phyloP scores from a whole-genome alignment of 1,140 invertebrate species.

The Plectus sambesii region DNA sequence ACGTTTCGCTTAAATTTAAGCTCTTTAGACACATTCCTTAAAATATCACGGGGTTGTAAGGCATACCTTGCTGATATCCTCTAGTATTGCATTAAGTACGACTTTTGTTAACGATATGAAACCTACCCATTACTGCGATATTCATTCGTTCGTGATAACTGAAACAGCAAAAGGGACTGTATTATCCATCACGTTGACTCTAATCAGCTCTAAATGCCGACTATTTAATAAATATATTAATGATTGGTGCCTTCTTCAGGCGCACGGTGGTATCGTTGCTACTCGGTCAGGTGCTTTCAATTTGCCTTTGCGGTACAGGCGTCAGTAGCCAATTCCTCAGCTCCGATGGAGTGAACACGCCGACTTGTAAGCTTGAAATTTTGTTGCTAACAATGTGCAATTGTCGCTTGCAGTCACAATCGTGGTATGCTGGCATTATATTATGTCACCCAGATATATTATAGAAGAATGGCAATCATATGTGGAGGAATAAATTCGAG shows the following conservation, averaged over 20 bases:
- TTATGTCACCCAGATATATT: neutral
- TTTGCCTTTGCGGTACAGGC: conserved; percentile 40
- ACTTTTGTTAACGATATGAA: neutral
- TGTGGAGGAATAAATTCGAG: too few relatives aligned
- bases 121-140: conserved; percentile 1
- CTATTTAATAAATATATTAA: too few relatives aligned
- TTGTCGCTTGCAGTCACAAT: neutral
- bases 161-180: neutral
- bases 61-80: conserved; percentile 3
- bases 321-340: conserved; percentile 29
- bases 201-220: conserved; percentile 8
- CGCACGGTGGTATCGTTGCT: conserved; percentile 30
- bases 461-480: neutral
- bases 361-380: conserved; percentile 28
- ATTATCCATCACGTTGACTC: neutral
- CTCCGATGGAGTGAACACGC: conserved; percentile 32
- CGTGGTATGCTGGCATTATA: neutral
- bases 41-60: too few relatives aligned
- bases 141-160: conserved; percentile 1
- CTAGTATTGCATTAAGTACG: conserved; percentile 9
- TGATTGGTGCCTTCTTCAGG: conserved; percentile 26
- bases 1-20: too few relatives aligned
- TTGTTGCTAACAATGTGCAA: conserved; percentile 14
- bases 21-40: too few relatives aligned
- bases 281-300: conserved; percentile 36